A percentile compares a stretch with the other conserved stretches of the same genome.
phyloP scores from a whole-genome alignment of 2,113 vertebrate genomes.

The Malurus melanocephalus region DNA sequence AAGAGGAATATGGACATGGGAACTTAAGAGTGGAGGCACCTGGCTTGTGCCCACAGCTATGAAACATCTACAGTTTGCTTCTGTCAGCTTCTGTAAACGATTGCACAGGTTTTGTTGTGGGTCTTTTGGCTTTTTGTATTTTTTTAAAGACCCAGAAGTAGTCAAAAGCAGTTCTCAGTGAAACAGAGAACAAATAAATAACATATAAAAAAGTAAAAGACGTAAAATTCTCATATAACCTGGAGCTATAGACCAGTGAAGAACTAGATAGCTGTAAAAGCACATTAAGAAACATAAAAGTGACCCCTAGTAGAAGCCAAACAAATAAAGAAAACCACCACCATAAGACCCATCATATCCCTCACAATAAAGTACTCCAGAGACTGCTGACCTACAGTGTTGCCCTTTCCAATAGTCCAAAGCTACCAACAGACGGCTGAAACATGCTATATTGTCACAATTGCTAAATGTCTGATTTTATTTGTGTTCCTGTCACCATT shows the following conservation, averaged over 20 bases:
- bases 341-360: neutral
- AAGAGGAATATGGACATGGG: neutral
- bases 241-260: neutral
- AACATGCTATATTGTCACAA: neutral
- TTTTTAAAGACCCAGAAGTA: neutral
- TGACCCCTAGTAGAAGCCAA: neutral
- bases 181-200: neutral
- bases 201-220: neutral
- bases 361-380: neutral
- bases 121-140: neutral
- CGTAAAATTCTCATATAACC: neutral
- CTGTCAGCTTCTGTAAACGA: no score
- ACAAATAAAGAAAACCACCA: neutral
- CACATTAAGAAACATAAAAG: neutral
- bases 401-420: neutral
- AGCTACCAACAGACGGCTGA: neutral
- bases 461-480: neutral
- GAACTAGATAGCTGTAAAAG: neutral
- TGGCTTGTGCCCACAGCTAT: neutral
- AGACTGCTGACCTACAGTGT: neutral
- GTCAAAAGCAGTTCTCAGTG: neutral
- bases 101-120: accelerated
- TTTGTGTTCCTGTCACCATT: neutral
- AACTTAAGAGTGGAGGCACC: neutral
- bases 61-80: neutral